Base-by-base conservation (phyloP, 1,140 invertebrate species). In the Halesus radiatus region DNA sequence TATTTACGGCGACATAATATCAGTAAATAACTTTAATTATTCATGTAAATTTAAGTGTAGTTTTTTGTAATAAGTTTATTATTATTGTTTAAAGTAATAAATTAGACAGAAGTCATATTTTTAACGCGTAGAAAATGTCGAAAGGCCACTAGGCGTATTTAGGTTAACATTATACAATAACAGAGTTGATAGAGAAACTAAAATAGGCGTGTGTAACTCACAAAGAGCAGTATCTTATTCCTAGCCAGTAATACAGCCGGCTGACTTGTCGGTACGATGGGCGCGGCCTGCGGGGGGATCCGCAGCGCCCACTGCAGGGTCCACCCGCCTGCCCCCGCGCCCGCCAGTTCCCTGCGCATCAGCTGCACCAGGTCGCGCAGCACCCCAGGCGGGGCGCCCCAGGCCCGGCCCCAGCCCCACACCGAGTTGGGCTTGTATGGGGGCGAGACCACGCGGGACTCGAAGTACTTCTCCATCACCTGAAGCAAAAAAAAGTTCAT, bases 401-500 rank as follows among this genome's bases (percentile, higher is more conserved):
- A 89, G 86, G 97, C 93, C 64, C 93, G 92, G 73, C 93, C 93
- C 88, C 98, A 98, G 16, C 96, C 95, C 82, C 93, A 93, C 79
- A 98, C 89, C 1, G 95, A 93, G 84, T 96, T 97, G 0, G 96
- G 95, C 85, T 97, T 96, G 88, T 96, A 98, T 0, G 97, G 97
- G 72, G 93, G 96, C 66, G 92, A 92, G 64, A 93, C 96, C 80
- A 96, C 97, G 85, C 96, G 93, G 7, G 92, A 92, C 84, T 98
- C 97, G 90, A 98, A 98, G 88, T 97, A 98, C 84, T 95, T 95
- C 87, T 98, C 96, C 83, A 98, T 91, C 29, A 96, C 92, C 89
- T 97, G 90, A 10, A 89, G 8, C 8, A 45, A 45, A 45, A 45
- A 29, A 29, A 29, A 5, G 26, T 29, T 29, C n/a, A n/a, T n/a